phyloP scores from a whole-genome alignment of 2,797 vertebrate genomes.

The Tolypeutes matacus region DNA sequence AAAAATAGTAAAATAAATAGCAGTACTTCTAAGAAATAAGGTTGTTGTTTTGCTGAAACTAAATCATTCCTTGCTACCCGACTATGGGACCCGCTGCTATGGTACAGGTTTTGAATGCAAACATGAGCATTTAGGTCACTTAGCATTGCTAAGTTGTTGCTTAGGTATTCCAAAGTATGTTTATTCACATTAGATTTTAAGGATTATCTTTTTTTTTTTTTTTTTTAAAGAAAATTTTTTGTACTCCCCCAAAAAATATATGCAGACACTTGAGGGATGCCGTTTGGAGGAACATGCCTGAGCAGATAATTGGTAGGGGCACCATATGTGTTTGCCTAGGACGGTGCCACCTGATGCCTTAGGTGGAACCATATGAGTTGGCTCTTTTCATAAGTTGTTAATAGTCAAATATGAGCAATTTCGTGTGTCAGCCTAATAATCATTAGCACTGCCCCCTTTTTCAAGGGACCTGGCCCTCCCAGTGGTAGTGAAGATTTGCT shows the following conservation, averaged over 20 bases:
- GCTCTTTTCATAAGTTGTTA: background rate
- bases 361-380: too few relatives aligned
- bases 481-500: background rate
- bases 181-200: background rate
- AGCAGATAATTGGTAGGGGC: background rate
- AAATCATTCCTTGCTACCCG: background rate
- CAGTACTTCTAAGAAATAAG: background rate
- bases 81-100: background rate
- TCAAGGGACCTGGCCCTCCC: fast-evolving
- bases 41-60: background rate
- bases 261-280: background rate
- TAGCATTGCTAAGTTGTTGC: background rate
- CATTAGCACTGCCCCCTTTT: background rate
- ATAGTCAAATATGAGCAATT: background rate
- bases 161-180: background rate
- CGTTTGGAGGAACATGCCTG: background rate
- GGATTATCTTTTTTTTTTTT: background rate
- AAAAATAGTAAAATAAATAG: background rate
- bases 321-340: background rate
- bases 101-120: background rate
- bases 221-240: background rate
- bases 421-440: background rate
- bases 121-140: background rate
- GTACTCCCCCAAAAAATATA: background rate
- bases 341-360: background rate